phyloP scores from a whole-genome alignment of 2,888 invertebrate species.

The Tenthredo amoena region DNA sequence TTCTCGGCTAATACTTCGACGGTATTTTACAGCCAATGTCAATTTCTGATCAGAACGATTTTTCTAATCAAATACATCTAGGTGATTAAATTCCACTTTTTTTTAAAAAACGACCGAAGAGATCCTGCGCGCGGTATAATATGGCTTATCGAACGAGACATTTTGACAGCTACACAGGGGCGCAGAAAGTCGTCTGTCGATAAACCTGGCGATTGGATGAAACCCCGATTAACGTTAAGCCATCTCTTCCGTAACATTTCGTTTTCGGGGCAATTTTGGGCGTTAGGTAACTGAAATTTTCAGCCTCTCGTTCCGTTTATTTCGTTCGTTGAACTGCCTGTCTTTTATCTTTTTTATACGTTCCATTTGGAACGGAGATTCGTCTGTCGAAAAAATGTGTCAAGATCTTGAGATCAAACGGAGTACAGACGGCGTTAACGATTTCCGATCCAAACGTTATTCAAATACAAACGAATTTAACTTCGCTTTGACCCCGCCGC shows the following conservation, averaged over 20 bases:
- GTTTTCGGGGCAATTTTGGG: background rate
- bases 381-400: background rate
- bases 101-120: background rate
- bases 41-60: background rate
- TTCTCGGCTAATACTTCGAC: background rate
- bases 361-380: background rate
- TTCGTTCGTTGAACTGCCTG: no score
- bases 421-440: background rate
- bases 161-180: background rate
- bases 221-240: background rate
- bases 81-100: background rate
- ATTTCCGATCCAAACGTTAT: conserved; percentile 39
- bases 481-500: background rate
- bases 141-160: background rate
- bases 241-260: background rate
- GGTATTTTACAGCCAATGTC: background rate
- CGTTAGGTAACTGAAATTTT: background rate
- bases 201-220: background rate
- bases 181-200: background rate
- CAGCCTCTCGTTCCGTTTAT: background rate
- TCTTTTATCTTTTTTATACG: background rate
- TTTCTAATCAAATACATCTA: background rate
- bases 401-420: conserved; percentile 6
- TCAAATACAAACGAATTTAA: conserved; percentile 32
- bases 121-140: background rate